Conservation (phyloP, 1,140 invertebrate species). For the Hylyphantes graminicola region DNA sequence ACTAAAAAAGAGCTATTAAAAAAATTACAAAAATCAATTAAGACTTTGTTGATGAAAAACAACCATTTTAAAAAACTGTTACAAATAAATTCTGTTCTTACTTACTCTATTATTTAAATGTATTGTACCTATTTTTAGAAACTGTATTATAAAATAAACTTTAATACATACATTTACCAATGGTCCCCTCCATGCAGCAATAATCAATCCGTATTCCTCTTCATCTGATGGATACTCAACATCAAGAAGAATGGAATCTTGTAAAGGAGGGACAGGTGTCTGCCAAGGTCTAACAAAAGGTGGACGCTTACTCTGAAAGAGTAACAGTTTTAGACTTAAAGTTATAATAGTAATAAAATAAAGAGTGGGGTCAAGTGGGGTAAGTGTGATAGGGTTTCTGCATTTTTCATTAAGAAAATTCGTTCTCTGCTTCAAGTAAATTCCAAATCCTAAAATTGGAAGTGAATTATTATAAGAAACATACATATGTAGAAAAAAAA, state of each 20-base stretch:
- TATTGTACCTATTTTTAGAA: too few species aligned
- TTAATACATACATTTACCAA: constrained; percentile 64
- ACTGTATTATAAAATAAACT: background rate
- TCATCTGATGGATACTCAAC: constrained; percentile 84
- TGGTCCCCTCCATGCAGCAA: constrained; percentile 86
- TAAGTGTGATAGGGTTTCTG: too few species aligned
- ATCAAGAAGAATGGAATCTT: constrained; percentile 69
- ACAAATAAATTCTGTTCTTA: background rate
- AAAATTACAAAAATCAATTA: too few species aligned
- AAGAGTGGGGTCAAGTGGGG: background rate
- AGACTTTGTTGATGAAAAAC: too few species aligned
- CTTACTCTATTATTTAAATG: background rate
- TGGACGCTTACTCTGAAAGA: constrained; percentile 71
- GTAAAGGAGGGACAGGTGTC: constrained; percentile 75
- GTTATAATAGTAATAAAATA: background rate
- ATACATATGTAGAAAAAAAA: too few species aligned
- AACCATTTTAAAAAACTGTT: background rate
- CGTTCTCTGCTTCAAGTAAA: too few species aligned
- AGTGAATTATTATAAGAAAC: too few species aligned
- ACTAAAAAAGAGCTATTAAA: too few species aligned
- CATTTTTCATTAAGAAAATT: too few species aligned
- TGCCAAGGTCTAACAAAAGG: constrained; percentile 82
- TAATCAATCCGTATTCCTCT: constrained; percentile 84
- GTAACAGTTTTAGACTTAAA: constrained; percentile 39
- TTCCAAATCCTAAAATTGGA: too few species aligned